phyloP scores from a whole-genome alignment of 2,888 invertebrate genomes.

The Acanthosepion lycidas region DNA sequence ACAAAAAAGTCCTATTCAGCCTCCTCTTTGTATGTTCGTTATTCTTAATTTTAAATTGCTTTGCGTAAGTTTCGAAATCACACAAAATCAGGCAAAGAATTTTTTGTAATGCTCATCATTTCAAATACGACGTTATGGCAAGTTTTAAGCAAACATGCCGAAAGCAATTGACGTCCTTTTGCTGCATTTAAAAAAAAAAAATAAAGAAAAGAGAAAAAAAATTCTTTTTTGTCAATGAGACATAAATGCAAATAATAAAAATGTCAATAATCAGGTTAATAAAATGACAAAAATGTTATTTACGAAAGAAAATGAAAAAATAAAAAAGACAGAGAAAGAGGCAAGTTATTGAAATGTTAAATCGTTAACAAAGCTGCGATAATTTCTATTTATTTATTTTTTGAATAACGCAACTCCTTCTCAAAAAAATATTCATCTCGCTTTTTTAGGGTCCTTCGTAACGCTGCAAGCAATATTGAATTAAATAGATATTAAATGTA shows the following conservation, averaged over 20 bases:
- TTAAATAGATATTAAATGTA: not conserved
- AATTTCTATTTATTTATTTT: not conserved
- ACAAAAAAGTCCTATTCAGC: not conserved
- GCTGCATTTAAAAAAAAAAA: not conserved
- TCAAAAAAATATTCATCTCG: not conserved
- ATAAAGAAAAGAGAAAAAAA: not conserved
- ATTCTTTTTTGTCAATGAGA: not conserved
- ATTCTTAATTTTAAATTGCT: not conserved
- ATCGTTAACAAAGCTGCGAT: not conserved
- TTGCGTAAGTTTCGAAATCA: not conserved
- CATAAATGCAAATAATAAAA: conserved; percentile 14
- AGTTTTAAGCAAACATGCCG: not conserved
- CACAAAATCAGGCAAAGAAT: not conserved
- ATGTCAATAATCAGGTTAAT: not conserved
- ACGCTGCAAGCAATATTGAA: not conserved
- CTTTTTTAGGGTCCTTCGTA: not conserved
- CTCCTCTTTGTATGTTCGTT: not conserved
- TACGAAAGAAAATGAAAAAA: not conserved
- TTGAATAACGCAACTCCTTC: not conserved
- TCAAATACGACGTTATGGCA: not conserved
- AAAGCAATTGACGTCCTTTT: not conserved
- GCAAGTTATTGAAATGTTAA: not conserved
- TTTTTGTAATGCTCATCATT: not conserved
- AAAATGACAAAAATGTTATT: not conserved
- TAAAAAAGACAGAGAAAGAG: not conserved